Evolutionary conservation across 1,140 invertebrate species (phyloP).

Genomic region (Pseudomyrmex dendroicus): DNA sequence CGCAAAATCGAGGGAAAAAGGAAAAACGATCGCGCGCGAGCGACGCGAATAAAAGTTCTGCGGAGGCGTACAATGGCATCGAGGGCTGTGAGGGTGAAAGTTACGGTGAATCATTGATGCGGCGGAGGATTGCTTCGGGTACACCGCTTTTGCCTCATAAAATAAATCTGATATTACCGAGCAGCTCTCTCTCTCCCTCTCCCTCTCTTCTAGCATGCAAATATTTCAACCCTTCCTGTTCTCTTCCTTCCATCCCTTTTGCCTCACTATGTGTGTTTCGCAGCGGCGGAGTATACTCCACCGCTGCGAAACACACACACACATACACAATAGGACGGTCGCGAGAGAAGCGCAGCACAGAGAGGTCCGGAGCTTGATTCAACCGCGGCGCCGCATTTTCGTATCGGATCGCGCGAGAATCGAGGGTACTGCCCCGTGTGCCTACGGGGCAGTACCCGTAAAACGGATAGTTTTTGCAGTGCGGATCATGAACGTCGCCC

Average conservation of each 20-base stretch:
- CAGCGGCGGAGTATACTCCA: not conserved
- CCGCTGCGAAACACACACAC: constrained; percentile 17
- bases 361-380: constrained; percentile 46
- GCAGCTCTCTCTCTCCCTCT: not conserved
- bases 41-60: constrained; percentile 56
- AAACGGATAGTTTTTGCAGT: constrained; percentile 64
- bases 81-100: constrained; percentile 36
- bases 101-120: constrained; percentile 61
- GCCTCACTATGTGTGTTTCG: not conserved
- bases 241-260: constrained; percentile 12
- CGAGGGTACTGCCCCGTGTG: no score
- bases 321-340: constrained; percentile 1
- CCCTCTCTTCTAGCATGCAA: constrained; percentile 24
- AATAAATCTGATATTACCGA: constrained; percentile 65
- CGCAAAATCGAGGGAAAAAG: constrained; percentile 8
- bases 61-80: constrained; percentile 56
- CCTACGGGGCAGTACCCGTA: constrained; percentile 63
- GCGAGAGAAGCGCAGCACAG: constrained; percentile 28
- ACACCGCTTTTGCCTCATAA: constrained; percentile 54
- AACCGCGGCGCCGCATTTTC: constrained; percentile 55
- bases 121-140: constrained; percentile 32
- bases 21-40: constrained; percentile 17
- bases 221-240: constrained; percentile 44
- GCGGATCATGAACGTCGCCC: constrained; percentile 58
- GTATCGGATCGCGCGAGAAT: constrained; percentile 63